Conservation (phyloP, 2,888 invertebrate genomes). For the Drosophila austrosaltans region DNA sequence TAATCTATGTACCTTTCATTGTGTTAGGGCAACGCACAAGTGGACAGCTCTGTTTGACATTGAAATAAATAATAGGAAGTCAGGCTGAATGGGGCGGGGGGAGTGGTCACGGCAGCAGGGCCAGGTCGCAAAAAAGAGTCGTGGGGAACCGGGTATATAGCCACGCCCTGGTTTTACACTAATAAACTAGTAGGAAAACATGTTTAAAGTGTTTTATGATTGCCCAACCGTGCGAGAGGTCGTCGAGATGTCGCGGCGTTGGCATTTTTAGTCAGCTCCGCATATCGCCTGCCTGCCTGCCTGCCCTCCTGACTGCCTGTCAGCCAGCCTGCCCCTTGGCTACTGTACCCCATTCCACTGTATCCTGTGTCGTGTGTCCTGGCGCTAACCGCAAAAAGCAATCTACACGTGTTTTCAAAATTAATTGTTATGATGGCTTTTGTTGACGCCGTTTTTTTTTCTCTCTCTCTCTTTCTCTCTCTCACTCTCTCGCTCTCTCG, state of each 20-base stretch:
- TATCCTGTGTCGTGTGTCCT: constrained; percentile 29
- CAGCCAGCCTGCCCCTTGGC: background rate
- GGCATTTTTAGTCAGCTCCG: constrained; percentile 46
- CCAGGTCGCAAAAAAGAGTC: constrained; percentile 8
- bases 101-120: constrained; percentile 16
- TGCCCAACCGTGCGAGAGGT: constrained; percentile 71
- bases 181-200: constrained; percentile 76
- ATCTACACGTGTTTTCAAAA: constrained; percentile 80
- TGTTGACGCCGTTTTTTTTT: constrained; percentile 71
- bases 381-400: constrained; percentile 79
- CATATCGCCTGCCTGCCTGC: too few species aligned
- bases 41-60: constrained; percentile 64
- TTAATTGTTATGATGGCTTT: constrained; percentile 79
- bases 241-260: constrained; percentile 61
- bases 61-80: constrained; percentile 63
- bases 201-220: constrained; percentile 78
- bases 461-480: too few species aligned
- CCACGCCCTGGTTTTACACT: constrained; percentile 66
- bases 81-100: constrained; percentile 2
- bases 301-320: too few species aligned
- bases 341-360: background rate
- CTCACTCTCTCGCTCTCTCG: background rate
- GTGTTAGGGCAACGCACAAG: constrained; percentile 48
- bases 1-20: constrained; percentile 16
- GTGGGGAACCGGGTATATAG: background rate